Evolutionary conservation across 1,140 invertebrate genomes (phyloP).

Genomic region (Hylyphantes graminicola): DNA sequence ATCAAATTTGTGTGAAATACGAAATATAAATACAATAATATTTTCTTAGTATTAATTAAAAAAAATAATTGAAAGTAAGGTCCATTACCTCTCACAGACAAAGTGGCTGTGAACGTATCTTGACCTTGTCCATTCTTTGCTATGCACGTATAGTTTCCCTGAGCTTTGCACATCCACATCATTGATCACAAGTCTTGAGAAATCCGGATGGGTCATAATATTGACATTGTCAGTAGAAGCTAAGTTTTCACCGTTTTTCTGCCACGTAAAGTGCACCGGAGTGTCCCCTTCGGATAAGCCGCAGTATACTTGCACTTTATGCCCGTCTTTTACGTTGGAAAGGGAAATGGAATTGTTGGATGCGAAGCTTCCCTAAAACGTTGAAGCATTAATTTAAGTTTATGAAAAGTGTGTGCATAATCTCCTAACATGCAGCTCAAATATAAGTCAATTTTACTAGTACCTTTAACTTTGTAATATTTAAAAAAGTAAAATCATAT

Average conservation of each 20-base stretch:
- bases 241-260: slow-evolving; percentile 29
- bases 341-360: slow-evolving; percentile 58
- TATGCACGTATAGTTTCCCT: slow-evolving; percentile 77
- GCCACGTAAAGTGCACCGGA: slow-evolving; percentile 39
- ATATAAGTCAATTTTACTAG: too few relatives aligned
- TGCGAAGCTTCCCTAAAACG: too few relatives aligned
- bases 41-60: too few relatives aligned
- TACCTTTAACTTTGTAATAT: too few relatives aligned
- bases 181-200: slow-evolving; percentile 66
- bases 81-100: slow-evolving; percentile 63
- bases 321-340: slow-evolving; percentile 43
- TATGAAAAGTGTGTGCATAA: too few relatives aligned
- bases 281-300: slow-evolving; percentile 5
- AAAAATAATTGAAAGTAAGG: too few relatives aligned
- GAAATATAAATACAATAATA: too few relatives aligned
- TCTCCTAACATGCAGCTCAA: too few relatives aligned
- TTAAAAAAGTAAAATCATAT: too few relatives aligned
- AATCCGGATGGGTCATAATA: slow-evolving; percentile 26
- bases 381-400: too few relatives aligned
- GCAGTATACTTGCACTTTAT: slow-evolving; percentile 38
- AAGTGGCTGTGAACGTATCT: slow-evolving; percentile 54
- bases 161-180: slow-evolving; percentile 64
- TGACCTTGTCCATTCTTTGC: slow-evolving; percentile 69
- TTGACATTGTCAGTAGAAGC: slow-evolving; percentile 12
- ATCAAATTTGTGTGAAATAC: too few relatives aligned